Percentiles rank a stretch among this genome's conserved stretches.
These are phyloP conservation scores for Noturus placidus DNA, from an alignment of 2,113 vertebrate species.

Conservation along the genomic window DNA sequence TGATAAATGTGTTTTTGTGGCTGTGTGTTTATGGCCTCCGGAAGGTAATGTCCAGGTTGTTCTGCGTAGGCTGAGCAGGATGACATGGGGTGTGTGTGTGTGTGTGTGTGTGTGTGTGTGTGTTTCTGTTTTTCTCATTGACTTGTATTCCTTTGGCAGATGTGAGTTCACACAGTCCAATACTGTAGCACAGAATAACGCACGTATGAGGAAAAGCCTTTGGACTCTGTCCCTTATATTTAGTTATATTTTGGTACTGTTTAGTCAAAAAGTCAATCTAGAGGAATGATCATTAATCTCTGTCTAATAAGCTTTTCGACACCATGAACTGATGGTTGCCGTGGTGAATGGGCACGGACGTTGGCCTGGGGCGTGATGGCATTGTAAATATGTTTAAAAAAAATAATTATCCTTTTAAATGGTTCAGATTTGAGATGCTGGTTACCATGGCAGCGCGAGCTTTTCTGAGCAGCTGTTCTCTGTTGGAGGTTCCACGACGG, in stretches of 20 bases:
- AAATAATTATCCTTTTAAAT: constrained; percentile 26
- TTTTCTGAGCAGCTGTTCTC: constrained; percentile 73
- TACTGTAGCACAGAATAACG: not conserved
- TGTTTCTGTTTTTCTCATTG: constrained; percentile 39
- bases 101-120: not conserved
- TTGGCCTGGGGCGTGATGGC: constrained; percentile 19
- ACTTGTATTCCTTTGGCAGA: constrained; percentile 50
- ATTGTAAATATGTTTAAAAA: constrained; percentile 20
- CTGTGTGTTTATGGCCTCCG: constrained; percentile 7
- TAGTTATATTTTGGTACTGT: not conserved
- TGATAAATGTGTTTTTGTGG: constrained; percentile 7
- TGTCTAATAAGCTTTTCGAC: constrained; percentile 9
- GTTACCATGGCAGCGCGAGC: constrained; percentile 66
- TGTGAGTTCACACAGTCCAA: constrained; percentile 37
- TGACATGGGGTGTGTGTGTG: not conserved
- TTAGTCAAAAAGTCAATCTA: not conserved
- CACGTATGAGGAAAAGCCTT: not conserved
- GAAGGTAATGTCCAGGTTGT: constrained; percentile 39
- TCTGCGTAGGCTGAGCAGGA: constrained; percentile 27
- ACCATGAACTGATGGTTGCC: constrained; percentile 6
- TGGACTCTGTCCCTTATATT: not conserved
- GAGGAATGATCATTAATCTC: not conserved
- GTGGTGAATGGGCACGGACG: not conserved
- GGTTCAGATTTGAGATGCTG: constrained; percentile 55
- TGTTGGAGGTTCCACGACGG: constrained; percentile 55